A percentile compares a stretch with the other conserved stretches of the same genome.
Conservation (phyloP, 2,113 vertebrate genomes). For the Indicator maculatus region DNA sequence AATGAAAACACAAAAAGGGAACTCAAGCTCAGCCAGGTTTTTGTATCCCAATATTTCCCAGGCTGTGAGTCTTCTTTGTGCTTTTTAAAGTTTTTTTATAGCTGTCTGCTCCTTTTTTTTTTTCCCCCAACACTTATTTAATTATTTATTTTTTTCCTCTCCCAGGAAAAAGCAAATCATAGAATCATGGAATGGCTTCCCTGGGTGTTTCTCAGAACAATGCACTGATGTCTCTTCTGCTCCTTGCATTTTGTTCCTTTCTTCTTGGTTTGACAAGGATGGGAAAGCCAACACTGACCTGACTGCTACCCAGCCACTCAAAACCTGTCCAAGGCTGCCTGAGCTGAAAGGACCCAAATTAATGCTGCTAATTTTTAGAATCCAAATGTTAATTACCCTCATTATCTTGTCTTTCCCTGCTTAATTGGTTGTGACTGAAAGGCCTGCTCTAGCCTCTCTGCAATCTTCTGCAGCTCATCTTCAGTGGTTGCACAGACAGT, state of each 20-base stretch:
- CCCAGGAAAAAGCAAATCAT: no score
- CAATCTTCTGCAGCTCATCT: neutral
- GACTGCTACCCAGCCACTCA: neutral
- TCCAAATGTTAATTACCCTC: slow-evolving; percentile 15
- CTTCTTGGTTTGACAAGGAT: neutral
- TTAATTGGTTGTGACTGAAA: slow-evolving; percentile 22
- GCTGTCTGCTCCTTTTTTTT: no score
- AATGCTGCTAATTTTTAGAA: slow-evolving; percentile 2
- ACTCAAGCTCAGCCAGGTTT: neutral
- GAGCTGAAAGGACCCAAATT: neutral
- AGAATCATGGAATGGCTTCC: neutral
- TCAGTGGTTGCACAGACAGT: neutral
- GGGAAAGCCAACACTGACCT: neutral
- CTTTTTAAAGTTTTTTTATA: neutral
- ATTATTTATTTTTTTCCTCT: neutral
- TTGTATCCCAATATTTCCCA: neutral
- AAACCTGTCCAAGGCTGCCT: neutral
- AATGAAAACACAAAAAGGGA: neutral
- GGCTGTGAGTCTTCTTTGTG: neutral
- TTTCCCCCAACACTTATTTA: no score
- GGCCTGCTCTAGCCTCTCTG: neutral
- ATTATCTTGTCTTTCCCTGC: slow-evolving; percentile 37
- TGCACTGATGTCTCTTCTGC: neutral
- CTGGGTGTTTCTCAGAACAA: neutral
- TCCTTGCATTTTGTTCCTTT: neutral